These are phyloP conservation scores for Tetragonula clypearis DNA, from an alignment of 1,140 invertebrate genomes.

Conservation along the genomic window DNA sequence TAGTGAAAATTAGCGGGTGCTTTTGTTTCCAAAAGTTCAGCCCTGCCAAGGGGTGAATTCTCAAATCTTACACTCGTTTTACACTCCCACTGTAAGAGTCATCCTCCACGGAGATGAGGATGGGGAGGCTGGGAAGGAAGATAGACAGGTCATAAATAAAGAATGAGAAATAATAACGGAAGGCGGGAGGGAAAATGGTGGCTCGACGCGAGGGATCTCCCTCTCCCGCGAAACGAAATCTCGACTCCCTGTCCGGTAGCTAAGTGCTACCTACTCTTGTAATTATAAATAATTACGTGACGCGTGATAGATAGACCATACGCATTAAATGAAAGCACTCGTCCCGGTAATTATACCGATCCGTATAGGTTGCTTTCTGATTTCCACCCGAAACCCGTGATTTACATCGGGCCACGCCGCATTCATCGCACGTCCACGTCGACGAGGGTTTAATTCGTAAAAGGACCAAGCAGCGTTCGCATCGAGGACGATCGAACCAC, in stretches of 20 bases:
- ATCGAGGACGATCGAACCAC: not conserved
- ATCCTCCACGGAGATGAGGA: no score
- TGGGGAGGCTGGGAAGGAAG: not conserved
- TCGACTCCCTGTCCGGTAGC: slow-evolving; percentile 68
- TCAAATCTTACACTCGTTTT: not conserved
- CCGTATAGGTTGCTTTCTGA: slow-evolving; percentile 54
- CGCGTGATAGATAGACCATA: slow-evolving; percentile 72
- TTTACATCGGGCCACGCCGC: slow-evolving; percentile 51
- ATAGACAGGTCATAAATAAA: not conserved
- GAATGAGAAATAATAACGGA: slow-evolving; percentile 4
- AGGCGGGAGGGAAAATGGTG: not conserved
- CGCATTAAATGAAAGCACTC: slow-evolving; percentile 71
- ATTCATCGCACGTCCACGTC: slow-evolving; percentile 56
- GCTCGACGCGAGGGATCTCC: not conserved
- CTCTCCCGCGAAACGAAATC: slow-evolving; percentile 51
- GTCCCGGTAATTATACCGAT: slow-evolving; percentile 72
- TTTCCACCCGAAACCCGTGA: slow-evolving; percentile 63
- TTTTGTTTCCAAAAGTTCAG: no score
- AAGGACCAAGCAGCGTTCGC: not conserved
- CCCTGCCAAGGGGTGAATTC: no score
- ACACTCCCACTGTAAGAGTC: not conserved
- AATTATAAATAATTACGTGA: slow-evolving; percentile 76
- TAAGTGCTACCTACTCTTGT: slow-evolving; percentile 71
- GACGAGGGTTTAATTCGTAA: slow-evolving; percentile 60
- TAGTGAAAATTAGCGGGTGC: no score